Conservation (phyloP, 2,888 invertebrate species). For the Drosophila affinis region DNA sequence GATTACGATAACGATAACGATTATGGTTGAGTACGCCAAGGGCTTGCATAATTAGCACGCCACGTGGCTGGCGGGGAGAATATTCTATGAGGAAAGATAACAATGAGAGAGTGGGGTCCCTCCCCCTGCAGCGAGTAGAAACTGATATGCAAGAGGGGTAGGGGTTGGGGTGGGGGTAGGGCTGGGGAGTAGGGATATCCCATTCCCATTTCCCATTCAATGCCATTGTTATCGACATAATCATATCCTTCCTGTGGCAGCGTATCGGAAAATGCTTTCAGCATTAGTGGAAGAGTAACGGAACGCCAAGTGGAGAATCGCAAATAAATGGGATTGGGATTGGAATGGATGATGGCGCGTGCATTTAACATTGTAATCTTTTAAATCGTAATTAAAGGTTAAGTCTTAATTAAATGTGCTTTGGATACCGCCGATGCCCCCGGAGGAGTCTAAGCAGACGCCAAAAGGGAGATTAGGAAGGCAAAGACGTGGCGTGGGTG, state of each 20-base stretch:
- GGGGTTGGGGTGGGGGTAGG: background rate
- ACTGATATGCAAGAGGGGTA: constrained; percentile 49
- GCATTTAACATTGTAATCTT: constrained; percentile 65
- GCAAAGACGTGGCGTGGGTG: background rate
- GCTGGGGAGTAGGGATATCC: background rate
- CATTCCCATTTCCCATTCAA: background rate
- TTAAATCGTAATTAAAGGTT: constrained; percentile 73
- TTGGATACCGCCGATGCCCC: constrained; percentile 9
- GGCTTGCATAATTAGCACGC: constrained; percentile 30
- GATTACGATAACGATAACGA: constrained; percentile 37
- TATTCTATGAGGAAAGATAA: too few relatives aligned
- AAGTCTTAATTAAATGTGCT: constrained; percentile 68
- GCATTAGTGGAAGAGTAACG: constrained; percentile 14
- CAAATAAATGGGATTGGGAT: constrained; percentile 9
- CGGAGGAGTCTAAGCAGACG: constrained; percentile 18
- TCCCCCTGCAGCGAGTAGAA: constrained; percentile 22
- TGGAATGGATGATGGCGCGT: constrained; percentile 24
- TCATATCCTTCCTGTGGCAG: constrained; percentile 52
- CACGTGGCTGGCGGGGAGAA: background rate
- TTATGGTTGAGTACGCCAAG: constrained; percentile 18
- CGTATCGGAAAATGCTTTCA: constrained; percentile 37
- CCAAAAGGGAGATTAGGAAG: background rate
- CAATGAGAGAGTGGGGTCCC: background rate
- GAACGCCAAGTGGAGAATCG: constrained; percentile 5
- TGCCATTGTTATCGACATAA: constrained; percentile 30